phyloP scores from a whole-genome alignment of 2,888 invertebrate species.

The Salticus scenicus region DNA sequence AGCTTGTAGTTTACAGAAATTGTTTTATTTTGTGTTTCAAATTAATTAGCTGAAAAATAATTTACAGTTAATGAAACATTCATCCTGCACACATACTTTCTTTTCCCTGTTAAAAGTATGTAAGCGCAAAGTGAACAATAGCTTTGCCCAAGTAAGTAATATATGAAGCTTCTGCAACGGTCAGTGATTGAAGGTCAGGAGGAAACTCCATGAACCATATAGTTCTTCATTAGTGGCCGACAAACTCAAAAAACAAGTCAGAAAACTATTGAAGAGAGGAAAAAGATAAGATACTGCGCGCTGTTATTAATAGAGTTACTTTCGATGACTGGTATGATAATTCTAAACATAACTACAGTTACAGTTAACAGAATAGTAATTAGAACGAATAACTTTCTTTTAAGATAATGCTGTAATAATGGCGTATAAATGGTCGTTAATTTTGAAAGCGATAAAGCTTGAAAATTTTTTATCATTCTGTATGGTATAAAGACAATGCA shows the following conservation, averaged over 20 bases:
- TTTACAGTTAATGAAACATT: no score
- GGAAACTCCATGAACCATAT: slow-evolving; percentile 42
- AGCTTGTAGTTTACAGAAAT: no score
- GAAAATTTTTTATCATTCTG: no score
- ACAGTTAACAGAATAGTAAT: no score
- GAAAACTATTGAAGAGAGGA: neutral
- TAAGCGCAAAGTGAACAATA: slow-evolving; percentile 30
- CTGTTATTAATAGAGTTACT: neutral
- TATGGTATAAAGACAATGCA: no score
- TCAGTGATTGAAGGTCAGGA: slow-evolving; percentile 48
- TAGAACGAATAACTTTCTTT: neutral
- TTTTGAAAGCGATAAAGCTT: no score
- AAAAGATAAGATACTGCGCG: neutral
- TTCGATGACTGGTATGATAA: neutral
- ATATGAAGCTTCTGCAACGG: neutral
- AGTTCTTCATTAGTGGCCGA: slow-evolving; percentile 47
- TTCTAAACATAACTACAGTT: neutral
- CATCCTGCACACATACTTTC: no score
- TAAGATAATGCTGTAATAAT: neutral
- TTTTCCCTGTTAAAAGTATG: no score
- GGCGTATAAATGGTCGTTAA: no score
- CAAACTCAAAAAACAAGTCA: neutral
- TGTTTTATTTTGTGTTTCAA: no score
- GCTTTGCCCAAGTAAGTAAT: neutral
- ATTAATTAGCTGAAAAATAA: no score